Percentiles rank a stretch among this genome's conserved stretches.
These are phyloP conservation scores for Ladona fulva DNA, from an alignment of 1,140 invertebrate species.

Conservation along the genomic window DNA sequence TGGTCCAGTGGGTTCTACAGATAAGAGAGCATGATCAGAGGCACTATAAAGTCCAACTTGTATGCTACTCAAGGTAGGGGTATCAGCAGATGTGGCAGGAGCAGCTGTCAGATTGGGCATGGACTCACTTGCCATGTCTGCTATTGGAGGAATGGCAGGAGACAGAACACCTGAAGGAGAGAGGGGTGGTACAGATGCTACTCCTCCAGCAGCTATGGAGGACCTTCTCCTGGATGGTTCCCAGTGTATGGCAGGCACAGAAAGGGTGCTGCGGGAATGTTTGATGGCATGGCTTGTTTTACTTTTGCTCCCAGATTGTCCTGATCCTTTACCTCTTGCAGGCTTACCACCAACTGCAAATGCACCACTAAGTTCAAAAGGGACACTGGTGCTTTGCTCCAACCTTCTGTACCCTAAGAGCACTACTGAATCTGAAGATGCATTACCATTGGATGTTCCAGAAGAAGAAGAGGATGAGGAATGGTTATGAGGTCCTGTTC, in stretches of 20 bases:
- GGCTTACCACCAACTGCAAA: conserved; percentile 16
- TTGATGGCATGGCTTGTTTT: conserved; percentile 35
- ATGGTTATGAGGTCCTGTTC: conserved; percentile 34
- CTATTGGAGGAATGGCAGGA: conserved; percentile 10
- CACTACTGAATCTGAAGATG: conserved; percentile 36
- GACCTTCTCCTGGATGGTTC: neutral
- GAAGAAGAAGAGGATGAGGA: conserved; percentile 41
- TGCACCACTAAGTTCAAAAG: conserved; percentile 40
- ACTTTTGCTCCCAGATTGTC: conserved; percentile 15
- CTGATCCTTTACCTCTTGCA: conserved; percentile 17
- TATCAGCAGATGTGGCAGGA: conserved; percentile 28
- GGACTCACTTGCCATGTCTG: conserved; percentile 32
- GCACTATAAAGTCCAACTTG: conserved; percentile 33
- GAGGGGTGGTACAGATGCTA: neutral
- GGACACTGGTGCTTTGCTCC: conserved; percentile 48
- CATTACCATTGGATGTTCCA: conserved; percentile 33
- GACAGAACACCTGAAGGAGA: conserved; percentile 14
- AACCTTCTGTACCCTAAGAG: conserved; percentile 37
- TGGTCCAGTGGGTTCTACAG: conserved; percentile 24
- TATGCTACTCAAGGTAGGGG: conserved; percentile 33
- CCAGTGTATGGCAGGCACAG: conserved; percentile 29
- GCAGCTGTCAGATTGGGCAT: conserved; percentile 39
- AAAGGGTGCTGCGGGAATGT: conserved; percentile 52
- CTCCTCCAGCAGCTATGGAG: neutral
- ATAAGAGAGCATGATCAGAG: conserved; percentile 31